phyloP scores from a whole-genome alignment of 2,888 invertebrate genomes.

The Hydriomena furcata region DNA sequence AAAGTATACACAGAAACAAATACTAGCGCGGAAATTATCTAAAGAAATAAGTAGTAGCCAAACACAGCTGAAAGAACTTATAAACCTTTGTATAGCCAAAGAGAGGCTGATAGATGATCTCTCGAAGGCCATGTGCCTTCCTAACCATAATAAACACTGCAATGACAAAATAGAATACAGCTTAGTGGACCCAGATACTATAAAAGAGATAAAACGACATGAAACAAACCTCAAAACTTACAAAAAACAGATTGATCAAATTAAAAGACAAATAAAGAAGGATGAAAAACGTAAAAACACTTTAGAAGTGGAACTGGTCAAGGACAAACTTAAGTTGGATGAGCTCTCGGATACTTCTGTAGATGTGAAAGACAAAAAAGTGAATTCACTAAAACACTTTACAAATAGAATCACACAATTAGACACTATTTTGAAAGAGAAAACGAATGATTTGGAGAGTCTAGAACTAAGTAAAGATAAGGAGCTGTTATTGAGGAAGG shows the following conservation, averaged over 20 bases:
- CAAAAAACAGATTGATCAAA: slow-evolving; percentile 89
- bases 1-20: slow-evolving; percentile 78
- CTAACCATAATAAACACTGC: slow-evolving; percentile 59
- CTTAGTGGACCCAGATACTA: slow-evolving; percentile 80
- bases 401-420: slow-evolving; percentile 87
- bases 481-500: slow-evolving; percentile 87
- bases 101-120: slow-evolving; percentile 89
- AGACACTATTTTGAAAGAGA: slow-evolving; percentile 87
- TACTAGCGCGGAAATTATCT: slow-evolving; percentile 72
- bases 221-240: slow-evolving; percentile 89
- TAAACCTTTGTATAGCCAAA: slow-evolving; percentile 86
- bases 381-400: slow-evolving; percentile 84
- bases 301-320: slow-evolving; percentile 86
- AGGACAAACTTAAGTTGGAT: slow-evolving; percentile 78
- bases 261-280: slow-evolving; percentile 88
- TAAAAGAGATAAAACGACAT: slow-evolving; percentile 87
- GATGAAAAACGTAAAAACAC: slow-evolving; percentile 88
- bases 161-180: slow-evolving; percentile 85
- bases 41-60: slow-evolving; percentile 86
- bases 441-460: slow-evolving; percentile 86
- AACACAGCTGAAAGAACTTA: slow-evolving; percentile 88
- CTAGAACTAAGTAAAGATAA: slow-evolving; percentile 83
- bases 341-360: slow-evolving; percentile 78
- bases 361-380: slow-evolving; percentile 82
- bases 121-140: slow-evolving; percentile 63